phyloP scores from a whole-genome alignment of 2,888 invertebrate genomes.

The Sinelater perroti region DNA sequence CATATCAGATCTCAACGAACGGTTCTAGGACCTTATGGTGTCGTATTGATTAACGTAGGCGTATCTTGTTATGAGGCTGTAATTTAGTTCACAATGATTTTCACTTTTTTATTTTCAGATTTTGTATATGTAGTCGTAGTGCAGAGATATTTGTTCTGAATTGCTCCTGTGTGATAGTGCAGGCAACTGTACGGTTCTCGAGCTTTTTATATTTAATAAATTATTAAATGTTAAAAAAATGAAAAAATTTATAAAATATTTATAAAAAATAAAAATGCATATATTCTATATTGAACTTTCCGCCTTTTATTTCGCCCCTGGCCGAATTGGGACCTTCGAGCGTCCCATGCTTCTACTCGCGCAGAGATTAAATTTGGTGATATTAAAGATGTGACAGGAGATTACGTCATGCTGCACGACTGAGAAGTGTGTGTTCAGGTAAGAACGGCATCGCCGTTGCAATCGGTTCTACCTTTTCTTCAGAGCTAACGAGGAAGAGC shows the following conservation, averaged over 20 bases:
- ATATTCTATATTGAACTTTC: slow-evolving; percentile 26
- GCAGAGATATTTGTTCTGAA: slow-evolving; percentile 33
- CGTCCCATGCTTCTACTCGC: too few relatives aligned
- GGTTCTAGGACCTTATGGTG: slow-evolving; percentile 17
- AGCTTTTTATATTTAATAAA: slow-evolving; percentile 42
- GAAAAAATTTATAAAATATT: slow-evolving; percentile 32
- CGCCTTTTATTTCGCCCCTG: slow-evolving; percentile 4
- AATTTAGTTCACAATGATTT: slow-evolving; percentile 28
- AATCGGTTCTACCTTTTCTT: too few relatives aligned
- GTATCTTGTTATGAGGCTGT: slow-evolving; percentile 35
- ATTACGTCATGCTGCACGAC: too few relatives aligned
- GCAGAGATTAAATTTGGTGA: too few relatives aligned
- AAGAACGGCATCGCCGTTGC: too few relatives aligned
- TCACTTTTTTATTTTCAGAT: slow-evolving; percentile 33
- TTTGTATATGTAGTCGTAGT: slow-evolving; percentile 30
- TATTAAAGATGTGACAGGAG: too few relatives aligned
- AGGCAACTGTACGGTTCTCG: slow-evolving; percentile 42
- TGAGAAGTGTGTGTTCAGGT: too few relatives aligned
- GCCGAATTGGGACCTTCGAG: too few relatives aligned
- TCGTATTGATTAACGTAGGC: slow-evolving; percentile 27
- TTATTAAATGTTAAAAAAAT: slow-evolving; percentile 35
- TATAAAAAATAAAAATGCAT: slow-evolving; percentile 35
- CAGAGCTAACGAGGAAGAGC: too few relatives aligned
- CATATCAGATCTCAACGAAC: slow-evolving; percentile 36
- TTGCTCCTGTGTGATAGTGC: slow-evolving; percentile 43